These are phyloP conservation scores for Pithecia hirsuta DNA, from an alignment of 2,797 vertebrate species.

Conservation along the genomic window DNA sequence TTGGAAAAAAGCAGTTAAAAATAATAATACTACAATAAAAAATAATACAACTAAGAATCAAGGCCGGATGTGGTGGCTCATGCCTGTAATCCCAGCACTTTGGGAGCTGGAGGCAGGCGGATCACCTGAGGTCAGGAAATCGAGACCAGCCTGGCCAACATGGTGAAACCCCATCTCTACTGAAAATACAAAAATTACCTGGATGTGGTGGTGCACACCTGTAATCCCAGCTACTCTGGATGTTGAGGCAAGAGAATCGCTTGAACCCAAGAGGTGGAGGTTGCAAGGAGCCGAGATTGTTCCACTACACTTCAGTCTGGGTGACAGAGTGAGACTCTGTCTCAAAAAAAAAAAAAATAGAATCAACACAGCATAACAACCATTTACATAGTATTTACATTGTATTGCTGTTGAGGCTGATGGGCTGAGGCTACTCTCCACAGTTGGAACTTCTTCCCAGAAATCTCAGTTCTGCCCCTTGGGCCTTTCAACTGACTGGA, in stretches of 20 bases:
- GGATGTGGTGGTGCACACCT: not conserved
- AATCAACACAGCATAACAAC: not conserved
- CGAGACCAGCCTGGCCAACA: not conserved
- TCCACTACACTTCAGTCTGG: not conserved
- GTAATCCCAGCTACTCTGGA: not conserved
- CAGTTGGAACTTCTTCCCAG: not conserved
- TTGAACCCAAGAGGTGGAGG: not conserved
- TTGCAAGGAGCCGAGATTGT: not conserved
- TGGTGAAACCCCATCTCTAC: not conserved
- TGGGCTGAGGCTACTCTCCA: not conserved
- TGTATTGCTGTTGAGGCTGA: not conserved
- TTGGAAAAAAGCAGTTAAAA: not conserved
- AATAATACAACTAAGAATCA: not conserved
- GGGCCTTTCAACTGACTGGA: not conserved
- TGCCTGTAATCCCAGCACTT: not conserved
- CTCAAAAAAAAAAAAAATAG: not conserved
- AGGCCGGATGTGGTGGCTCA: not conserved
- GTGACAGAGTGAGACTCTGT: not conserved
- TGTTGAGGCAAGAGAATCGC: not conserved
- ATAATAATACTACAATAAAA: not conserved
- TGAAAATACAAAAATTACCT: not conserved
- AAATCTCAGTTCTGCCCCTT: not conserved
- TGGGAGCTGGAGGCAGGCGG: not conserved
- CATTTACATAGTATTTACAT: not conserved
- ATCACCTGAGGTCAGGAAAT: not conserved